Conservation (phyloP, 2,113 vertebrate species). For the Turdus rufiventris region DNA sequence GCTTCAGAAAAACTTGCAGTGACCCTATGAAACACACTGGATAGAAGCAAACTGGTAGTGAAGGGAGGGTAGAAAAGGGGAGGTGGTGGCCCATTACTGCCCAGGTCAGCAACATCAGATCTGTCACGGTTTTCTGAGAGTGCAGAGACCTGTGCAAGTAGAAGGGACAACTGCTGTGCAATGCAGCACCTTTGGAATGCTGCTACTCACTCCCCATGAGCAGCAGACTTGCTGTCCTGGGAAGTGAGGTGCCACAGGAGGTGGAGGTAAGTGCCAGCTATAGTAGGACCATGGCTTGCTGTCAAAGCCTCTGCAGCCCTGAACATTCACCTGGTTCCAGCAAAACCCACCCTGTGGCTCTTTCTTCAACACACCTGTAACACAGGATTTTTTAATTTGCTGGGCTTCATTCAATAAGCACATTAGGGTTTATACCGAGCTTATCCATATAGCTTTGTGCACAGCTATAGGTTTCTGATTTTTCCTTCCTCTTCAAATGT, state of each 20-base stretch:
- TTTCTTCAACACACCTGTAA: neutral
- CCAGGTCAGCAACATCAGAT: neutral
- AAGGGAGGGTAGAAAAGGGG: neutral
- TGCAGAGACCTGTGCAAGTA: neutral
- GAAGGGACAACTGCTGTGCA: neutral
- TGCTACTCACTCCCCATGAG: fast-evolving
- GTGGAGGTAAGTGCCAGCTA: neutral
- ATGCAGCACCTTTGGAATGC: neutral
- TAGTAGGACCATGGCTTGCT: fast-evolving
- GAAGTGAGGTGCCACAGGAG: neutral
- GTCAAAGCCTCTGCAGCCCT: neutral
- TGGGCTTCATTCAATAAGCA: neutral
- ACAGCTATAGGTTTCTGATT: neutral
- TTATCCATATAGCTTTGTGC: neutral
- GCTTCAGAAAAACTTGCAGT: neutral
- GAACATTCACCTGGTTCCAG: neutral
- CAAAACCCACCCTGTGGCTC: neutral
- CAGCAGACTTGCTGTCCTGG: neutral
- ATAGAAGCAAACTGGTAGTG: neutral
- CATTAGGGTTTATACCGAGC: neutral
- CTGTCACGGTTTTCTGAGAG: neutral
- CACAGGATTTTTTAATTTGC: neutral
- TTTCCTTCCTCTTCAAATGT: neutral
- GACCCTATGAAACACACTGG: neutral
- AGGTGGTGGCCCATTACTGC: fast-evolving